These are phyloP conservation scores for Sardina pilchardus DNA, from an alignment of 2,113 vertebrate genomes.

Conservation along the genomic window DNA sequence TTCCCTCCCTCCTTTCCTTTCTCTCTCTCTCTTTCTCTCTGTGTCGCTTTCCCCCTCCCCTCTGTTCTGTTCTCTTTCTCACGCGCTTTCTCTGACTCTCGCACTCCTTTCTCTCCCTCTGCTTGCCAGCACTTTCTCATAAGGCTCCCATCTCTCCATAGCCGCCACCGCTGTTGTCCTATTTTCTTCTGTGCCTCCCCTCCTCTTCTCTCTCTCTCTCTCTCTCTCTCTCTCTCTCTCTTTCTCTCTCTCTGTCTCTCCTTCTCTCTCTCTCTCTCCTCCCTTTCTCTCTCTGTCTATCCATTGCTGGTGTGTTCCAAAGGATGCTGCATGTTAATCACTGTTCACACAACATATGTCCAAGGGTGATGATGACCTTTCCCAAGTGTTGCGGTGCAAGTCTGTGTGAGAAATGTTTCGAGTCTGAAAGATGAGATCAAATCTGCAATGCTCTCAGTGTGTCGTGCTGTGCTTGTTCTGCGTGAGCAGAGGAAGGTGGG, in stretches of 20 bases:
- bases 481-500: neutral
- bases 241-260: constrained; percentile 11
- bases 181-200: neutral
- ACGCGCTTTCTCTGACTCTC: neutral
- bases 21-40: constrained; percentile 9
- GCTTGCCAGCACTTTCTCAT: constrained; percentile 1
- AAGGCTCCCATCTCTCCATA: neutral
- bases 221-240: neutral
- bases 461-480: neutral
- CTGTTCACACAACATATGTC: constrained; percentile 10
- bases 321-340: constrained; percentile 34
- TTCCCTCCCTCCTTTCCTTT: constrained; percentile 53
- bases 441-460: neutral
- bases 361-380: neutral
- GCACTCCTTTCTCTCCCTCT: neutral
- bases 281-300: neutral
- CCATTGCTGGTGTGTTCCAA: neutral
- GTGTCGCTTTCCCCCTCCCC: neutral
- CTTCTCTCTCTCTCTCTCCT: neutral
- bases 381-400: neutral
- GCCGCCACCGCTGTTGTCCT: neutral
- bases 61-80: neutral
- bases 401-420: neutral
- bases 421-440: neutral
- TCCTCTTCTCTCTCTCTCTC: neutral